These are phyloP conservation scores for Elephantulus edwardii DNA, from an alignment of 2,113 vertebrate genomes.

Conservation along the genomic window DNA sequence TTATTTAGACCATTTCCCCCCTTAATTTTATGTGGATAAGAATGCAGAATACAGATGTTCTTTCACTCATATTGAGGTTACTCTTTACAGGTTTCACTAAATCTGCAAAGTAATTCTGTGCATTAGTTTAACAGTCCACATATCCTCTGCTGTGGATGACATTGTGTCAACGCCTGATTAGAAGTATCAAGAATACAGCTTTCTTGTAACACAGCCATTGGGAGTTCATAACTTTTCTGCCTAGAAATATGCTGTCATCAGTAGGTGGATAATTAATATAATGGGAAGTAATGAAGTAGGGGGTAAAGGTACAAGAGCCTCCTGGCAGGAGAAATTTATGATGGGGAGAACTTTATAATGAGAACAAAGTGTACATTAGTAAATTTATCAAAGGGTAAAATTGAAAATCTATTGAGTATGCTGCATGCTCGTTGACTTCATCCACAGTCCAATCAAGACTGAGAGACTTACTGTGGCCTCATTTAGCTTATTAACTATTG, in stretches of 20 bases:
- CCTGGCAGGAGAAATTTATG: constrained; percentile 70
- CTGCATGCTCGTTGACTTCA: constrained; percentile 35
- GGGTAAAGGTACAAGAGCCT: constrained; percentile 64
- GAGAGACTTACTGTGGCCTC: constrained; percentile 16
- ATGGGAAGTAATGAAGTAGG: constrained; percentile 65
- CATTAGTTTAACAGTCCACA: neutral
- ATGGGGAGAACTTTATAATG: constrained; percentile 56
- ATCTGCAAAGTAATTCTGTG: constrained; percentile 39
- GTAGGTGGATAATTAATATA: constrained; percentile 67
- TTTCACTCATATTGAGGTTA: constrained; percentile 47
- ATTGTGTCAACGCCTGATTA: constrained; percentile 17
- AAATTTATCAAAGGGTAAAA: constrained; percentile 63
- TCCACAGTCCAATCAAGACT: constrained; percentile 15
- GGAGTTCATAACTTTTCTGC: constrained; percentile 59
- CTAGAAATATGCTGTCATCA: constrained; percentile 59
- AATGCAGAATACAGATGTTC: constrained; percentile 30
- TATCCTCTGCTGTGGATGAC: neutral
- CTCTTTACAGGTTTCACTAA: constrained; percentile 51
- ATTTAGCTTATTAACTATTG: constrained; percentile 31
- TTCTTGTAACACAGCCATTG: constrained; percentile 53
- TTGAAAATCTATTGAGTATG: constrained; percentile 41
- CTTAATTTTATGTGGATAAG: neutral
- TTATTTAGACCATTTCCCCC: constrained; percentile 15
- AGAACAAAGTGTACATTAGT: constrained; percentile 46
- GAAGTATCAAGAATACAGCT: constrained; percentile 44